These are phyloP conservation scores for Bos taurus DNA, from an alignment of 2,113 vertebrate genomes.

Conservation along the genomic window DNA sequence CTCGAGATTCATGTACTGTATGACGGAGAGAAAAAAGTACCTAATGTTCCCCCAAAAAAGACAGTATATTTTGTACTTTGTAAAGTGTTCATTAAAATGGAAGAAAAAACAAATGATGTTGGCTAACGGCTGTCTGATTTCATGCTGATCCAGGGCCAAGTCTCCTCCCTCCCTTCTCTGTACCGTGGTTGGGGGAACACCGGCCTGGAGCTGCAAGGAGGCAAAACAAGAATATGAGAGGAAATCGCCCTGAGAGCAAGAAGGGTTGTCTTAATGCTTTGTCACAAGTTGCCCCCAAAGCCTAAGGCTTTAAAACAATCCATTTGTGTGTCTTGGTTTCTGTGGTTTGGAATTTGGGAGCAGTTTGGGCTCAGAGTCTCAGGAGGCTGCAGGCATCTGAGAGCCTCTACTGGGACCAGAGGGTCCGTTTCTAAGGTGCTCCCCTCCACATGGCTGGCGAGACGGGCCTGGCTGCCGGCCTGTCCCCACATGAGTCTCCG, in stretches of 20 bases:
- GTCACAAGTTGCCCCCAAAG: not conserved
- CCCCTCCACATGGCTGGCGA: accelerated
- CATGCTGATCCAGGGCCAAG: constrained; percentile 12
- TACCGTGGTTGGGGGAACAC: accelerated
- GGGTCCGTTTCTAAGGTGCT: not conserved
- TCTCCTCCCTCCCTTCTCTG: not conserved
- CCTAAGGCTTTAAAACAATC: not conserved
- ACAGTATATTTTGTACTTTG: constrained; percentile 88
- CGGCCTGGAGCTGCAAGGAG: not conserved
- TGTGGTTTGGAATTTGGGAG: not conserved
- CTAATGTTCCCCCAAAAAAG: constrained; percentile 78
- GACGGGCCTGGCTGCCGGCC: not conserved
- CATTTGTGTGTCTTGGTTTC: accelerated
- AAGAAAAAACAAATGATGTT: constrained; percentile 51
- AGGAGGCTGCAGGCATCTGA: accelerated
- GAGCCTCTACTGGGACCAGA: not conserved
- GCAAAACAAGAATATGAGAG: not conserved
- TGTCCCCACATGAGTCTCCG: accelerated
- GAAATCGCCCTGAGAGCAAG: accelerated
- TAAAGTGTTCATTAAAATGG: constrained; percentile 84
- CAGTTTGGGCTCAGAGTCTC: not conserved
- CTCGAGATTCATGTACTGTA: constrained; percentile 82
- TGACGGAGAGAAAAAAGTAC: constrained; percentile 58
- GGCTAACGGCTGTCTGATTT: constrained; percentile 64
- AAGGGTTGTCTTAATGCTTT: not conserved